Evolutionary conservation across 1,140 invertebrate genomes (phyloP).

Genomic region (Bombus sylvicola): DNA sequence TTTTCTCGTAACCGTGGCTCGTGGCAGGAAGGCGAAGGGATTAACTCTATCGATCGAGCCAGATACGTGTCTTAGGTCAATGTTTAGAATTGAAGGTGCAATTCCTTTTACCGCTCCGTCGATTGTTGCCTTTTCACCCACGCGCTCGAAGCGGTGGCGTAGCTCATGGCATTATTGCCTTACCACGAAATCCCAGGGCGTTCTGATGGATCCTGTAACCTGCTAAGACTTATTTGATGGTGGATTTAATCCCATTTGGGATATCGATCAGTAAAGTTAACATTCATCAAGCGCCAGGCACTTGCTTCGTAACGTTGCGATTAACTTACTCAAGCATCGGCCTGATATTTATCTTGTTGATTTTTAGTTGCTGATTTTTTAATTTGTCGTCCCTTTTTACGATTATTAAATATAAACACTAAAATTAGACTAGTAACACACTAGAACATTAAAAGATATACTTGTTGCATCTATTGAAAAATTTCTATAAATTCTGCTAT

Average conservation of each 20-base stretch:
- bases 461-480: too few species aligned
- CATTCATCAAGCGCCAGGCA: not conserved
- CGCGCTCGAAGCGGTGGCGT: not conserved
- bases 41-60: constrained; percentile 47
- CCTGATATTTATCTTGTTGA: not conserved
- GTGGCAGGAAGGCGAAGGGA: constrained; percentile 30
- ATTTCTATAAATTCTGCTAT: too few species aligned
- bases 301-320: not conserved
- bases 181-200: constrained; percentile 1
- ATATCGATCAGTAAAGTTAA: not conserved
- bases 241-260: constrained; percentile 4
- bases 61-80: constrained; percentile 51
- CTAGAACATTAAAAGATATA: too few species aligned
- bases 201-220: constrained; percentile 9
- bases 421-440: too few species aligned
- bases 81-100: constrained; percentile 47
- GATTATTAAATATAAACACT: too few species aligned
- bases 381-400: too few species aligned
- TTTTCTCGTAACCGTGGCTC: not conserved
- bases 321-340: not conserved
- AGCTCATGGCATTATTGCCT: not conserved
- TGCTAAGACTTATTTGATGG: constrained; percentile 8
- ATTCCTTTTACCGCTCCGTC: constrained; percentile 56
- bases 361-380: too few species aligned
- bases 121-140: constrained; percentile 28